Conservation (phyloP, 2,113 vertebrate genomes). For the Phylloscopus trochilus region DNA sequence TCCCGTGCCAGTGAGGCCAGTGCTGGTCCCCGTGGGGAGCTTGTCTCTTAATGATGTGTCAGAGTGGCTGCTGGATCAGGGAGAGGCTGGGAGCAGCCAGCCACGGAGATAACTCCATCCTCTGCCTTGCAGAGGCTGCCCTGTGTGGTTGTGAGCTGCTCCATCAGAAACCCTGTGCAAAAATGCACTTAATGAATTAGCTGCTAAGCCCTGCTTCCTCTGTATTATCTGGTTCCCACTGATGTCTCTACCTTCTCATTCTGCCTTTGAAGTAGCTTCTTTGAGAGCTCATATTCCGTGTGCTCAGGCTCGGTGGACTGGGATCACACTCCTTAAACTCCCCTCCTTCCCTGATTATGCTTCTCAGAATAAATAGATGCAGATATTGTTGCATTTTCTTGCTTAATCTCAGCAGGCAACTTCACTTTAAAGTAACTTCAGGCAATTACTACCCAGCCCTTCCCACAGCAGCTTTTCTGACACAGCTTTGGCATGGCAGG, state of each 20-base stretch:
- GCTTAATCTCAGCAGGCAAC: conserved; percentile 50
- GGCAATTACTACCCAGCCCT: conserved; percentile 50
- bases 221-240: neutral
- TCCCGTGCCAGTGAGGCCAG: neutral
- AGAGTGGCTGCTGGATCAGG: conserved; percentile 22
- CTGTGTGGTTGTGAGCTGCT: neutral
- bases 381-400: conserved; percentile 45
- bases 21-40: neutral
- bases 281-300: neutral
- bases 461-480: neutral
- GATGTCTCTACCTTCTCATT: neutral
- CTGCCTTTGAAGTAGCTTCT: conserved; percentile 17
- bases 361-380: conserved; percentile 55
- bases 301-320: neutral
- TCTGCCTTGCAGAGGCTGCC: neutral
- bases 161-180: neutral
- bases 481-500: neutral
- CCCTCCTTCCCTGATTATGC: neutral
- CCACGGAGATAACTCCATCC: neutral
- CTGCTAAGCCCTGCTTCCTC: neutral
- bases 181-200: neutral
- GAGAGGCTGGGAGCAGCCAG: neutral
- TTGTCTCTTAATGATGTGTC: conserved; percentile 46
- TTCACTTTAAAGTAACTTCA: conserved; percentile 51
- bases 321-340: neutral